Conservation (phyloP, 2,113 vertebrate genomes). For the Osmerus eperlanus region DNA sequence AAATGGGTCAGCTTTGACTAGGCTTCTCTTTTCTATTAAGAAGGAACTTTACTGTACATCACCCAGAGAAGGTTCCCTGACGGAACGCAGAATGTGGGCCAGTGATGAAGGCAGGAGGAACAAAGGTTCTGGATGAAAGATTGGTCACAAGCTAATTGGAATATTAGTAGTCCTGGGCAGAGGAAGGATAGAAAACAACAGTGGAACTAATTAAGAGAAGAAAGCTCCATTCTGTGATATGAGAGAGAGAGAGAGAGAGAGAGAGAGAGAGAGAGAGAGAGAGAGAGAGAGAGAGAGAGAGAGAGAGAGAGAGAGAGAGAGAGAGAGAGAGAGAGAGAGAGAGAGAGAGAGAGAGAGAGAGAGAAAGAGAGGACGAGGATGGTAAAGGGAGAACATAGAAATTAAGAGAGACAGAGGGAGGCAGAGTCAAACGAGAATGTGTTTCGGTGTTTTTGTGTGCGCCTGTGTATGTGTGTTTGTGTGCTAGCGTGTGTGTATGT, state of each 20-base stretch:
- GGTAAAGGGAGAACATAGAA: neutral
- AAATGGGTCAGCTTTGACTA: constrained; percentile 65
- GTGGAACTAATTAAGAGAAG: constrained; percentile 51
- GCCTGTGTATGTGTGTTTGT: constrained; percentile 6
- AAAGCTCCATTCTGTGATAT: constrained; percentile 18
- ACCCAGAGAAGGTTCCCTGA: constrained; percentile 44
- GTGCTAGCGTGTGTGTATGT: too few species aligned
- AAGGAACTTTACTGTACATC: constrained; percentile 45
- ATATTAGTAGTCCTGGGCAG: constrained; percentile 48
- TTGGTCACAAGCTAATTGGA: constrained; percentile 55
- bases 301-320: neutral
- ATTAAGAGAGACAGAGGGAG: constrained; percentile 8
- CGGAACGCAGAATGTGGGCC: constrained; percentile 31
- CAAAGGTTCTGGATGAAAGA: constrained; percentile 48
- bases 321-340: constrained; percentile 8
- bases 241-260: constrained; percentile 18
- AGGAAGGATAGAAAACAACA: constrained; percentile 42
- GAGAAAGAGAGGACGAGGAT: constrained; percentile 11
- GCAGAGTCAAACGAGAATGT: constrained; percentile 2
- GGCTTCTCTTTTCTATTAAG: constrained; percentile 41
- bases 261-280: constrained; percentile 2
- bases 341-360: neutral
- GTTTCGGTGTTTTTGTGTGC: constrained; percentile 12
- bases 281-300: constrained; percentile 4
- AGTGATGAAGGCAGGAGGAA: constrained; percentile 30